Conservation (phyloP, 1,140 invertebrate species). For the Rhagoletis pomonella region DNA sequence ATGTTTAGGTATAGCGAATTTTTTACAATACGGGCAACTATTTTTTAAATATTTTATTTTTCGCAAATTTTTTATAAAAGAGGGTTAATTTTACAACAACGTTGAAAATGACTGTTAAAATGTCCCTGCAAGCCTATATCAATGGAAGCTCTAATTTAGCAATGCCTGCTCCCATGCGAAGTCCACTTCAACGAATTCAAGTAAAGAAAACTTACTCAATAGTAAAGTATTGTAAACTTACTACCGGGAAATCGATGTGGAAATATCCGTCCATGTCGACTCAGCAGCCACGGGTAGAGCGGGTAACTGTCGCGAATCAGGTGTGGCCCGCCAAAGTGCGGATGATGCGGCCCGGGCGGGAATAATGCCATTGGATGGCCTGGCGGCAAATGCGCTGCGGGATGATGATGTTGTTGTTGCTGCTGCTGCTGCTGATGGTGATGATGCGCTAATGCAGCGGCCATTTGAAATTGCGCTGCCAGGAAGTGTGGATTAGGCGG, state of each 20-base stretch:
- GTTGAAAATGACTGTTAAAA: too few species aligned
- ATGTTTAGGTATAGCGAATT: too few species aligned
- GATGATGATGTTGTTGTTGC: slow-evolving; percentile 62
- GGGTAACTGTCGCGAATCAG: slow-evolving; percentile 88
- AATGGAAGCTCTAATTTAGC: too few species aligned
- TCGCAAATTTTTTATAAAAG: too few species aligned
- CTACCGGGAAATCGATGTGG: slow-evolving; percentile 90
- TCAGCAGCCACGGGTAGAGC: slow-evolving; percentile 92
- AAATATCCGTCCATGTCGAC: slow-evolving; percentile 91
- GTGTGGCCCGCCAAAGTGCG: slow-evolving; percentile 78
- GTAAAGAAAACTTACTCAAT: too few species aligned
- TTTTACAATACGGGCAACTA: too few species aligned
- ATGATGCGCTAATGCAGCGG: slow-evolving; percentile 77
- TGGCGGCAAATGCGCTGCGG: slow-evolving; percentile 59
- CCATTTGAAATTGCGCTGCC: slow-evolving; percentile 81
- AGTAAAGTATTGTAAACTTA: slow-evolving; percentile 71
- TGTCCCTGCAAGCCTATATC: too few species aligned
- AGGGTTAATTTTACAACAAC: too few species aligned
- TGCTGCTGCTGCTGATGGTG: slow-evolving; percentile 61
- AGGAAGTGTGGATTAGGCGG: slow-evolving; percentile 79
- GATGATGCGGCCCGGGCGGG: slow-evolving; percentile 71
- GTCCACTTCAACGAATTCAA: too few species aligned
- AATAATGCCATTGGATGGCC: slow-evolving; percentile 61
- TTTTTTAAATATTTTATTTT: too few species aligned
- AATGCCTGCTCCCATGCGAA: too few species aligned